Evolutionary conservation across 2,113 vertebrate genomes (phyloP).

Genomic region (Ceuthmochares aereus): DNA sequence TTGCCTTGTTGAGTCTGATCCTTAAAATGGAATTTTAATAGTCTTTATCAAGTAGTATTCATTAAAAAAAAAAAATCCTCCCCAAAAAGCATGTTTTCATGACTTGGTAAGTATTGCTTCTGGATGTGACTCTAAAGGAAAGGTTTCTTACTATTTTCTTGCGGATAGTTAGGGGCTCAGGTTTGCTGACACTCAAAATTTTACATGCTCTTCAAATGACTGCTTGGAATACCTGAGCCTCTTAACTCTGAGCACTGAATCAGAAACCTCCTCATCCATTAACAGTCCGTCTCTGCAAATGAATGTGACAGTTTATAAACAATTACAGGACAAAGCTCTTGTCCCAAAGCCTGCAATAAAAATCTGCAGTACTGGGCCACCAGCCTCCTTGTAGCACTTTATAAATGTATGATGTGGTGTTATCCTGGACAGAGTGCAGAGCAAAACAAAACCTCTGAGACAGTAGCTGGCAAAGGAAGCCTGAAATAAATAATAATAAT

Average conservation of each 20-base stretch:
- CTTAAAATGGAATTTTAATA: neutral
- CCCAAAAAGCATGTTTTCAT: neutral
- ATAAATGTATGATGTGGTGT: neutral
- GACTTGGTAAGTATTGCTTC: neutral
- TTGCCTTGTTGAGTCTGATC: neutral
- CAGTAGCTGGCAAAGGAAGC: neutral
- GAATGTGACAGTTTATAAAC: neutral
- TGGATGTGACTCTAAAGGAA: neutral
- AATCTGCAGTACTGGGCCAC: neutral
- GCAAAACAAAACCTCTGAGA: neutral
- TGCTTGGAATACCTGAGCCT: neutral
- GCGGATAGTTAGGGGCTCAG: neutral
- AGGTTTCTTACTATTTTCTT: neutral
- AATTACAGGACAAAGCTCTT: neutral
- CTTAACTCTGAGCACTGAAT: neutral
- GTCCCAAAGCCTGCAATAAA: neutral
- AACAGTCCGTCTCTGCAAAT: neutral
- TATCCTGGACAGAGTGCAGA: neutral
- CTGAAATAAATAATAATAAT: constrained; percentile 25
- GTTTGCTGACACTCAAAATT: neutral
- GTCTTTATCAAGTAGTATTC: neutral
- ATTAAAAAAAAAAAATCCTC: neutral
- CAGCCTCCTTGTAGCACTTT: neutral
- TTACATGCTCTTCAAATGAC: rapidly evolving
- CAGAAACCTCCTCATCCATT: neutral